Evolutionary conservation across 2,888 invertebrate genomes (phyloP).

Genomic region (Drosophila mettleri): DNA sequence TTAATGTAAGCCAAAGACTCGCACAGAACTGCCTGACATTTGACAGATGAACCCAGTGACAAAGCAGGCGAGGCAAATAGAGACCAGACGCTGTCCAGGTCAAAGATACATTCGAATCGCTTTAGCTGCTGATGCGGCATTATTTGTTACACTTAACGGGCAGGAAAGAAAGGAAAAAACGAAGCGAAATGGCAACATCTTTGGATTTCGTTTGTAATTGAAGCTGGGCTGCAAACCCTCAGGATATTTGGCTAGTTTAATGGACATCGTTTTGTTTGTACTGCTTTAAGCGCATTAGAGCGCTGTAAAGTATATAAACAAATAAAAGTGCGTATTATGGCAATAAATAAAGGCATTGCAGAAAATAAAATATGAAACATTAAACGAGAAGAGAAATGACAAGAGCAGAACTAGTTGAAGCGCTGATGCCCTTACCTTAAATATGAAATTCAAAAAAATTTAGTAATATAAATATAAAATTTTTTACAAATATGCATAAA

Average conservation of each 20-base stretch:
- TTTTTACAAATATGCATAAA: neutral
- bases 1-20: slow-evolving; percentile 61
- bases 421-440: neutral
- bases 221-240: slow-evolving; percentile 24
- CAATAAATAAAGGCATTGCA: slow-evolving; percentile 51
- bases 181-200: slow-evolving; percentile 34
- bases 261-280: slow-evolving; percentile 56
- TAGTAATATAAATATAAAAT: too few relatives aligned
- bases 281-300: slow-evolving; percentile 47
- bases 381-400: neutral
- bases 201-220: slow-evolving; percentile 52
- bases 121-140: slow-evolving; percentile 70
- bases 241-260: slow-evolving; percentile 36
- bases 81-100: slow-evolving; percentile 19
- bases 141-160: slow-evolving; percentile 62
- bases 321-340: slow-evolving; percentile 52
- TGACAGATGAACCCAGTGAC: slow-evolving; percentile 80
- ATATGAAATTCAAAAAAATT: too few relatives aligned
- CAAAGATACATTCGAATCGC: slow-evolving; percentile 60
- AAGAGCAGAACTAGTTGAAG: neutral
- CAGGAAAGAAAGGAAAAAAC: neutral
- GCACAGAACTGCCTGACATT: slow-evolving; percentile 62
- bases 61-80: slow-evolving; percentile 12
- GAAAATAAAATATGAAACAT: slow-evolving; percentile 4
- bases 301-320: slow-evolving; percentile 48